A percentile compares a stretch with the other conserved stretches of the same genome.
These are phyloP conservation scores for Sebastes variabilis DNA, from an alignment of 2,797 vertebrate genomes.

Conservation along the genomic window DNA sequence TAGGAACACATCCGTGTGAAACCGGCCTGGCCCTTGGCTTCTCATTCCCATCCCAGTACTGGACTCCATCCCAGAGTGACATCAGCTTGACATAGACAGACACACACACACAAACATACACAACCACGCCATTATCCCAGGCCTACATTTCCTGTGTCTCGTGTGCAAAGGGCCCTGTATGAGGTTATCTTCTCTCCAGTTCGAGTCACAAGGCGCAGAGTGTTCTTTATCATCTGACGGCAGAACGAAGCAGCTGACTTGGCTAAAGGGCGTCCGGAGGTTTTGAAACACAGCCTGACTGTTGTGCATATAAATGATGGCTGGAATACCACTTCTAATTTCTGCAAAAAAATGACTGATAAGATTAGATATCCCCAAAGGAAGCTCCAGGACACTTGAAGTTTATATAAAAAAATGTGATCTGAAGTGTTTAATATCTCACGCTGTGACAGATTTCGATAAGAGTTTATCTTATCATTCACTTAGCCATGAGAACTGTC, in stretches of 20 bases:
- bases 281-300: slow-evolving; percentile 25
- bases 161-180: slow-evolving; percentile 22
- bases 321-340: slow-evolving; percentile 9
- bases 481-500: background rate
- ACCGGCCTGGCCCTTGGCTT: slow-evolving; percentile 48
- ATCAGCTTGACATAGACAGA: slow-evolving; percentile 62
- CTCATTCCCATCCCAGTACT: slow-evolving; percentile 68
- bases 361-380: background rate
- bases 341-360: slow-evolving; percentile 24
- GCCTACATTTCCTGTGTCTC: slow-evolving; percentile 68
- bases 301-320: slow-evolving; percentile 6
- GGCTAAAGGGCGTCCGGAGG: slow-evolving; percentile 8
- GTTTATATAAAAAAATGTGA: background rate
- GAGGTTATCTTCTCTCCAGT: slow-evolving; percentile 56
- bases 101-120: slow-evolving; percentile 28
- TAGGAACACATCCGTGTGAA: slow-evolving; percentile 74
- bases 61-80: slow-evolving; percentile 76
- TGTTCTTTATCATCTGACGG: slow-evolving; percentile 46
- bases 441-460: background rate
- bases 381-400: background rate
- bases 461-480: background rate
- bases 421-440: background rate
- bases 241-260: slow-evolving; percentile 57
- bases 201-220: slow-evolving; percentile 56
- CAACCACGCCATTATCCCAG: slow-evolving; percentile 57